Evolutionary conservation across 2,113 vertebrate genomes (phyloP).

Genomic region (Cyanoramphus novaezelandiae): DNA sequence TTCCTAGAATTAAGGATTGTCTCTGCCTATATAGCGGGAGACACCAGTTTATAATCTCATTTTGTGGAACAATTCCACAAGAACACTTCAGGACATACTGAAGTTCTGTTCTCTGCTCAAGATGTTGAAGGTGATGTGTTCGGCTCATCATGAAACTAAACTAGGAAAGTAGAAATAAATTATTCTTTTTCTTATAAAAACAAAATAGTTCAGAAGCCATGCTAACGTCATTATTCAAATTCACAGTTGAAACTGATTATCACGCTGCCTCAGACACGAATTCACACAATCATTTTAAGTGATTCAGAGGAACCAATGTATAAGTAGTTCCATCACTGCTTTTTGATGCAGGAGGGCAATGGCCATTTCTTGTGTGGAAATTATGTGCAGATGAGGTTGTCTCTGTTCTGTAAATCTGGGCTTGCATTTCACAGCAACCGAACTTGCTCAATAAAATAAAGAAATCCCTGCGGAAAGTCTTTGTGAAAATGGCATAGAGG

Average conservation of each 20-base stretch:
- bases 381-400: conserved; percentile 82
- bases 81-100: not conserved
- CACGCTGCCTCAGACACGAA: not conserved
- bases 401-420: conserved; percentile 91
- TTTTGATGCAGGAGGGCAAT: conserved; percentile 76
- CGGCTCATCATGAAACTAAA: conserved; percentile 10
- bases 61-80: not conserved
- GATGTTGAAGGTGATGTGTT: not conserved
- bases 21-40: not conserved
- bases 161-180: not conserved
- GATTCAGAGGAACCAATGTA: conserved; percentile 77
- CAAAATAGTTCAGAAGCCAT: not conserved
- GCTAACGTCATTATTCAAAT: conserved; percentile 18
- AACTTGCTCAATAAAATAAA: conserved; percentile 90
- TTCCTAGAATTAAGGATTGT: not conserved
- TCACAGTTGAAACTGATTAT: not conserved
- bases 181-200: not conserved
- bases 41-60: not conserved
- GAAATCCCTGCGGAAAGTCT: conserved; percentile 92
- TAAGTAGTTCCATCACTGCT: conserved; percentile 74
- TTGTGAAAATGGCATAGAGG: conserved; percentile 95
- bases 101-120: not conserved
- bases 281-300: conserved; percentile 37
- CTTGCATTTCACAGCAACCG: conserved; percentile 86
- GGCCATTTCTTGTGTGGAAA: conserved; percentile 77